A percentile compares a stretch with the other conserved stretches of the same genome.
phyloP scores from a whole-genome alignment of 2,113 vertebrate genomes.

The Nipponia nippon region DNA sequence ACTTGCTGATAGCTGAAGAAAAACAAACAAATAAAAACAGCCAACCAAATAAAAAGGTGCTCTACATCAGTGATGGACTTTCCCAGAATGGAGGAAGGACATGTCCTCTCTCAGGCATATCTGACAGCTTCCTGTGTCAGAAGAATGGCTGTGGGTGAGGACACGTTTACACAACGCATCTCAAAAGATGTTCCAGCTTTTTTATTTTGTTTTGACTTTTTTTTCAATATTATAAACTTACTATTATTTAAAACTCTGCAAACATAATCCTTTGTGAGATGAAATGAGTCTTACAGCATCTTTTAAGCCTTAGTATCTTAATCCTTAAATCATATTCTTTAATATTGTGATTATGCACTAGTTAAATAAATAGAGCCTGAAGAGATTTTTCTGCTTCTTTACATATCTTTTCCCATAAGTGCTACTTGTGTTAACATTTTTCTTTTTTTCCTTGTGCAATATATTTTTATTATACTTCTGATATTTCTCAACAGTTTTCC shows the following conservation, averaged over 20 bases:
- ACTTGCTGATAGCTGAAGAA: not conserved
- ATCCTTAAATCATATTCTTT: constrained; percentile 22
- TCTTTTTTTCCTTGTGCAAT: not conserved
- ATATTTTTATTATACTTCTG: not conserved
- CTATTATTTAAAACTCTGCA: not conserved
- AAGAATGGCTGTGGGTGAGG: not conserved
- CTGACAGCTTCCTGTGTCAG: not conserved
- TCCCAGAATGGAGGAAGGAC: not conserved
- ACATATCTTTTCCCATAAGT: not conserved
- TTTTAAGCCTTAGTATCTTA: constrained; percentile 6
- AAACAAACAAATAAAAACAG: not conserved
- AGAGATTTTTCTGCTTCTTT: constrained; percentile 1
- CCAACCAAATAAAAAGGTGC: not conserved
- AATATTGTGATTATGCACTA: not conserved
- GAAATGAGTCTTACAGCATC: not conserved
- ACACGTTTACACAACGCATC: not conserved
- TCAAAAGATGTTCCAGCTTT: not conserved
- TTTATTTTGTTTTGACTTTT: not conserved
- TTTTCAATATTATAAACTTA: not conserved
- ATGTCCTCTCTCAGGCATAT: not conserved
- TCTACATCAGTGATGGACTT: accelerated
- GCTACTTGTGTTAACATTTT: not conserved
- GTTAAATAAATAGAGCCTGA: constrained; percentile 1
- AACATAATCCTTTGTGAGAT: not conserved
- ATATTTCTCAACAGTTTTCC: not conserved